Evolutionary conservation across 2,888 invertebrate genomes (phyloP).

Genomic region (Eledona agricola): DNA sequence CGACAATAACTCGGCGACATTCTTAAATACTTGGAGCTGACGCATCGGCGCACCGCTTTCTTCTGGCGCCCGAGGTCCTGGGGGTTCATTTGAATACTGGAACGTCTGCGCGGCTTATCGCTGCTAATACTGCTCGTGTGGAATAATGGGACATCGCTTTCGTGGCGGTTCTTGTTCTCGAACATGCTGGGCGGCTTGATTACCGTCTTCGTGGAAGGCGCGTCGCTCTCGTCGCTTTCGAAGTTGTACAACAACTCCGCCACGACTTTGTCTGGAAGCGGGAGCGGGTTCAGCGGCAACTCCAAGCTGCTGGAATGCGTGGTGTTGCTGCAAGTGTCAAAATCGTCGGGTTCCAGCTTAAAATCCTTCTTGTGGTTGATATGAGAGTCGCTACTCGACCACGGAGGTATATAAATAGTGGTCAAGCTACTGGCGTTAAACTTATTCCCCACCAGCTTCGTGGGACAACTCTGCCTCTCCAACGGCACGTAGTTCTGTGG

Average conservation of each 20-base stretch:
- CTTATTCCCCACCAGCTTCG: conserved; percentile 69
- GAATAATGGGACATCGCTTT: no score
- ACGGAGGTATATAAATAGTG: conserved; percentile 66
- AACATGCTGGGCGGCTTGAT: conserved; percentile 71
- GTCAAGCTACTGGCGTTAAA: conserved; percentile 67
- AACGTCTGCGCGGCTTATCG: conserved; percentile 62
- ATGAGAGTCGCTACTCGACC: conserved; percentile 62
- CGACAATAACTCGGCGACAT: conserved; percentile 50
- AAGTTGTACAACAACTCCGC: conserved; percentile 67
- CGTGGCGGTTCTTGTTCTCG: conserved; percentile 50
- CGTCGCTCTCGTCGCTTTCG: conserved; percentile 53
- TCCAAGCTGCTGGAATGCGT: conserved; percentile 69
- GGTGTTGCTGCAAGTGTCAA: conserved; percentile 54
- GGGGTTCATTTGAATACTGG: conserved; percentile 56
- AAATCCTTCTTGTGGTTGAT: conserved; percentile 54
- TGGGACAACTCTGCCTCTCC: conserved; percentile 74
- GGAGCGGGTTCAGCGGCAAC: conserved; percentile 63
- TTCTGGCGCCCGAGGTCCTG: conserved; percentile 40
- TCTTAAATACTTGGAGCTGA: conserved; percentile 64
- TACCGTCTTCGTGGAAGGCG: conserved; percentile 52
- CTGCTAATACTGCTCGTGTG: conserved; percentile 68
- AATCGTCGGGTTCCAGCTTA: conserved; percentile 42
- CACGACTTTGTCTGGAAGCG: conserved; percentile 66
- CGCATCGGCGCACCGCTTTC: conserved; percentile 58
- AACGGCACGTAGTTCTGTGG: conserved; percentile 52